phyloP scores from a whole-genome alignment of 2,888 invertebrate species.

The Temnothorax rugatulus region DNA sequence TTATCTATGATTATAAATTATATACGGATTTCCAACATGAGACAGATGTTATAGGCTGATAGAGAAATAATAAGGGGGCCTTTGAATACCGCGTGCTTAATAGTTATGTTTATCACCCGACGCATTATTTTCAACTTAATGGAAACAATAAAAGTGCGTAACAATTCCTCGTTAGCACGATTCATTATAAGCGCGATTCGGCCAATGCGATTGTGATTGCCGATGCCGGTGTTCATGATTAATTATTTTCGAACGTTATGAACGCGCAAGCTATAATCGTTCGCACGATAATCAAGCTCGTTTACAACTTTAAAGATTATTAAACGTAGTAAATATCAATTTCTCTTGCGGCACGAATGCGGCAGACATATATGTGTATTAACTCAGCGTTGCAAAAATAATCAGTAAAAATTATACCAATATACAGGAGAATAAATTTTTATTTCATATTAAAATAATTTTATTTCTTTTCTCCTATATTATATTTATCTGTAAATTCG shows the following conservation, averaged over 20 bases:
- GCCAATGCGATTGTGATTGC: constrained; percentile 27
- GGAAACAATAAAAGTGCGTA: constrained; percentile 45
- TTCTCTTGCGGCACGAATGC: neutral
- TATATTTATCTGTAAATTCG: constrained; percentile 7
- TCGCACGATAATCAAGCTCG: constrained; percentile 25
- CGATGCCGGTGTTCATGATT: constrained; percentile 26
- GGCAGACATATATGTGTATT: neutral
- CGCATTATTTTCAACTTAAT: constrained; percentile 49
- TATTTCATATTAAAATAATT: constrained; percentile 16
- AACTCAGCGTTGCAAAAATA: neutral
- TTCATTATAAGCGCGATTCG: constrained; percentile 23
- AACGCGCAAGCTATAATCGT: constrained; percentile 32
- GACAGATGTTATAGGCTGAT: neutral
- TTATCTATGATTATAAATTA: constrained; percentile 12
- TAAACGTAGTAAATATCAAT: constrained; percentile 19
- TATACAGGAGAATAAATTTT: neutral
- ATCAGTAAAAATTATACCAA: constrained; percentile 4
- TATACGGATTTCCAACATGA: neutral
- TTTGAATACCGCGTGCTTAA: constrained; percentile 22
- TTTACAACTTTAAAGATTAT: constrained; percentile 39
- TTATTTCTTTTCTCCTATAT: neutral
- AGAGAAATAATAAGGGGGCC: neutral
- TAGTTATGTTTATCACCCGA: constrained; percentile 5
- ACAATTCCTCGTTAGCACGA: constrained; percentile 49
- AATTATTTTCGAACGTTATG: constrained; percentile 43